Percentiles rank a stretch among this genome's conserved stretches.
These are phyloP conservation scores for Cephus sareptanus DNA, from an alignment of 2,888 invertebrate genomes.

Conservation along the genomic window DNA sequence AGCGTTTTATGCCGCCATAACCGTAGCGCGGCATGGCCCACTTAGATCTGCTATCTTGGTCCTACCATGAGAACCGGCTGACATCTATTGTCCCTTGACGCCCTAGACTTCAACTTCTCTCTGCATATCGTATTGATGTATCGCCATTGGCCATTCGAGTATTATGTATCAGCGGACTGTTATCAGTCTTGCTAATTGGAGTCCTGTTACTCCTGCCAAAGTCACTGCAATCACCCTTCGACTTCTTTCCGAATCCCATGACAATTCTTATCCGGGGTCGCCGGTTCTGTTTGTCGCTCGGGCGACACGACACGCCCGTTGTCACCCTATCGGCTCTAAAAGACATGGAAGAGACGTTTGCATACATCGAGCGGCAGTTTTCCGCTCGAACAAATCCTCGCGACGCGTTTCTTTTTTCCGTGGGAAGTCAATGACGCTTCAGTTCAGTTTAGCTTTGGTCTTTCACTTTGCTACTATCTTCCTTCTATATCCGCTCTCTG, in stretches of 20 bases:
- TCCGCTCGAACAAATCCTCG: slow-evolving; percentile 62
- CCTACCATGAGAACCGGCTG: slow-evolving; percentile 47
- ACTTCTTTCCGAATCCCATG: slow-evolving; percentile 15
- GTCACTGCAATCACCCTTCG: background rate
- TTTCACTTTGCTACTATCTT: slow-evolving; percentile 1
- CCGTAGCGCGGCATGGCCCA: slow-evolving; percentile 65
- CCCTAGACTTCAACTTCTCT: slow-evolving; percentile 20
- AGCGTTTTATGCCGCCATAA: slow-evolving; percentile 65
- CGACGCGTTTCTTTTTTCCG: slow-evolving; percentile 31
- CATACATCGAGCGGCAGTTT: slow-evolving; percentile 64
- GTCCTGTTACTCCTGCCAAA: background rate
- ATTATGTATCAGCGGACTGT: background rate
- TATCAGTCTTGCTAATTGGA: background rate
- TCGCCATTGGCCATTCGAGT: slow-evolving; percentile 19
- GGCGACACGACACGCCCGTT: slow-evolving; percentile 56
- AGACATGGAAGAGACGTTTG: slow-evolving; percentile 60
- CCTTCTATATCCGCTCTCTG: slow-evolving; percentile 1
- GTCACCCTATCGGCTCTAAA: slow-evolving; percentile 62
- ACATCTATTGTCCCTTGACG: slow-evolving; percentile 58
- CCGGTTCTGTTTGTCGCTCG: slow-evolving; percentile 21
- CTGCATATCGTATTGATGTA: slow-evolving; percentile 20
- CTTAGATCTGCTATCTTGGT: slow-evolving; percentile 64
- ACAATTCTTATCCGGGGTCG: slow-evolving; percentile 42
- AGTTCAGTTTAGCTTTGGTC: background rate
- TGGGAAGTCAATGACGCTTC: slow-evolving; percentile 36